These are phyloP conservation scores for Gadopsis bispinosus DNA, from an alignment of 2,797 vertebrate genomes.

Conservation along the genomic window DNA sequence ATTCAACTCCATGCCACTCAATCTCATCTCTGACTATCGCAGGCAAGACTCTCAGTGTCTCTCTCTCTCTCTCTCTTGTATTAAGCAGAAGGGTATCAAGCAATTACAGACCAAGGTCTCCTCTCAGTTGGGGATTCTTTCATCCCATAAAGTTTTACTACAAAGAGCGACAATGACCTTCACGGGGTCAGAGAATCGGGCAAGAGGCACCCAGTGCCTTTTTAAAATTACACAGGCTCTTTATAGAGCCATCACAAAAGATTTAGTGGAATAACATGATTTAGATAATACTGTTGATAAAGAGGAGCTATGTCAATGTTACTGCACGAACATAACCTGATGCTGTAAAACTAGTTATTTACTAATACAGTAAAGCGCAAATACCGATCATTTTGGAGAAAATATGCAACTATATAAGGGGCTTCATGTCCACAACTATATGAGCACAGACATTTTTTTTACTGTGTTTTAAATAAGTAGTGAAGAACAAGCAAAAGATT, in stretches of 20 bases:
- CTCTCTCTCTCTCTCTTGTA: constrained; percentile 51
- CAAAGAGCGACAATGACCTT: constrained; percentile 75
- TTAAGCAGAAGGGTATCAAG: constrained; percentile 71
- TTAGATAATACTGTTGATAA: constrained; percentile 53
- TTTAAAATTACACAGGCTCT: constrained; percentile 61
- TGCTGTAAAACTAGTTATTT: not conserved
- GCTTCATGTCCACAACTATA: not conserved
- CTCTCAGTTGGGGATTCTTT: constrained; percentile 71
- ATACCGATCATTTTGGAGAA: not conserved
- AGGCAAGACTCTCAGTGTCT: constrained; percentile 48
- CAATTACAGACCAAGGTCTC: constrained; percentile 77
- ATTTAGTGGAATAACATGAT: constrained; percentile 59
- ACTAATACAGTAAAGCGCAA: not conserved
- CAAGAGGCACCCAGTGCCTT: constrained; percentile 50
- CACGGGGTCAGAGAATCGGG: constrained; percentile 63
- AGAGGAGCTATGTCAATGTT: constrained; percentile 35
- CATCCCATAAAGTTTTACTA: constrained; percentile 80
- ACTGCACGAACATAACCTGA: constrained; percentile 1
- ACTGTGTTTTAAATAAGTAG: not conserved
- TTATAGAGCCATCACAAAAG: constrained; percentile 67
- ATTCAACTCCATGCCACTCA: constrained; percentile 56
- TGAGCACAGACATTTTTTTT: not conserved
- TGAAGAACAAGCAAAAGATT: not conserved
- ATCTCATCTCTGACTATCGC: constrained; percentile 50
- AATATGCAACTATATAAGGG: not conserved